Base-by-base conservation (phyloP, 2,888 invertebrate species). In the Crocallis elinguaria region DNA sequence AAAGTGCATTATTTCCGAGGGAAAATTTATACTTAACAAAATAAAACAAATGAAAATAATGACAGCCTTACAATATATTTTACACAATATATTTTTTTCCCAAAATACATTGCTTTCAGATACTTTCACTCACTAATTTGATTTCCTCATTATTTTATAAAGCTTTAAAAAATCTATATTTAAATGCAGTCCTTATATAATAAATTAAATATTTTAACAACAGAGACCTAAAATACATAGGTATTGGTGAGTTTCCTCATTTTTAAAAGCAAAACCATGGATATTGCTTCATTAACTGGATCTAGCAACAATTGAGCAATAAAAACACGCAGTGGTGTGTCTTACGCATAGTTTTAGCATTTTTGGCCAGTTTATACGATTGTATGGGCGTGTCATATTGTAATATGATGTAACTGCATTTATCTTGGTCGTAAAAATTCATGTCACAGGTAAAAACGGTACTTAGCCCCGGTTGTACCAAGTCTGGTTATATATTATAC, bases 231-330 rank as follows among this genome's bases (percentile, higher is more conserved):
- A n/a, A n/a, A n/a, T n/a, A n/a, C n/a, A n/a, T n/a, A n/a, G n/a
- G n/a, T n/a, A n/a, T n/a, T n/a, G n/a, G n/a, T n/a, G n/a, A 42
- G 13, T 51, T 51, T 37, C 49, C 39, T 25, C 12, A 49, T 38
- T 33, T 57, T 21, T 38, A 27, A 36, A 41, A 39, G 29, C 49
- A 36, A 43, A 44, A 37, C 21, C 29, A 11, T 30, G 11, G 19
- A 9, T 13, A 39, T 62, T 55, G 50, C 60, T 23, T 52, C 48
- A 62, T 27, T 21, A 23, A 51, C 56, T 51, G 45, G 17, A 36
- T 33, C 48, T 42, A 41, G 54, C 42, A 32, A 39, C 42, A 29
- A 33, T 64, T 64, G 41, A 35, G 64, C 57, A 59, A 61, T 49
- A 51, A 42, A 55, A 16, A 41, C 37, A 21, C 16, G 14, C 45